phyloP scores from a whole-genome alignment of 2,797 vertebrate species.

The Varecia variegata region DNA sequence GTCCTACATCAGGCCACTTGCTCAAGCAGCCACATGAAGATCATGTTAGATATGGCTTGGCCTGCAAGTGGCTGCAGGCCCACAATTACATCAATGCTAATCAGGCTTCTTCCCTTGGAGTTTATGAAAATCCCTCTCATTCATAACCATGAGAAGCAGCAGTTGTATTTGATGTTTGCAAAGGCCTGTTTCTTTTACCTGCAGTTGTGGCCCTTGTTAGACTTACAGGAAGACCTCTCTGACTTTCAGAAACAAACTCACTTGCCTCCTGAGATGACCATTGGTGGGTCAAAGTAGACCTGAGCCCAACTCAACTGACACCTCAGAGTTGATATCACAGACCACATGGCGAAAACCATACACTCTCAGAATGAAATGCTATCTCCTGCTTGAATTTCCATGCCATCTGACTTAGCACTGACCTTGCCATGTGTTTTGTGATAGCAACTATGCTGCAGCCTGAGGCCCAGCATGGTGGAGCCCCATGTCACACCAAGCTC shows the following conservation, averaged over 20 bases:
- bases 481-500: not conserved
- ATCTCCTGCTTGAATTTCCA: not conserved
- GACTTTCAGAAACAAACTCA: not conserved
- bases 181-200: constrained; percentile 50
- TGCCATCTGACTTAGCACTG: not conserved
- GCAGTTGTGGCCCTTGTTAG: not conserved
- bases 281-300: not conserved
- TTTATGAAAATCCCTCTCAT: constrained; percentile 33
- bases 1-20: constrained; percentile 6
- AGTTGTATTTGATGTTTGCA: constrained; percentile 32
- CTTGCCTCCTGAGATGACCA: not conserved
- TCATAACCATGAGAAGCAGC: not conserved
- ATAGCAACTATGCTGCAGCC: not conserved
- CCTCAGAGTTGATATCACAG: too few relatives aligned
- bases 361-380: not conserved
- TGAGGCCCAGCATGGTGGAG: not conserved
- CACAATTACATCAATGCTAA: not conserved
- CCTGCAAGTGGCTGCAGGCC: too few relatives aligned
- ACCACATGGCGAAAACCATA: not conserved
- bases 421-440: not conserved
- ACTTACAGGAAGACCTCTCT: not conserved
- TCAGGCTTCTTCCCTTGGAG: constrained; percentile 16
- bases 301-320: not conserved
- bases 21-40: not conserved
- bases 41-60: not conserved